Evolutionary conservation across 2,113 vertebrate species (phyloP), one percentile per base, ranked within the genome.

Genomic region (Psettodes erumei): DNA sequence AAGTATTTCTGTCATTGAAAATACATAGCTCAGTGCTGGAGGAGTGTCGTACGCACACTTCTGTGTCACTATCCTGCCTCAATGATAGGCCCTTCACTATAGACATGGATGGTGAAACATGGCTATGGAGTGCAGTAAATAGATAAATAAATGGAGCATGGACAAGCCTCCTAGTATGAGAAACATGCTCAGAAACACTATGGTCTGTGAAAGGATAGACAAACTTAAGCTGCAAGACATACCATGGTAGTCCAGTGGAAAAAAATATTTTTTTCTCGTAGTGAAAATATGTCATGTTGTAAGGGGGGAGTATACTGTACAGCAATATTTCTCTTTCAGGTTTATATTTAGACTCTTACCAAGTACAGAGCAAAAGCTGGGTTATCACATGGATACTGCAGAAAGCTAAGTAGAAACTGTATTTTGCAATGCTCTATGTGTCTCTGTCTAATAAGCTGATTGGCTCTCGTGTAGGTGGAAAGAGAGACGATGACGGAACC

Each of bases 91-190:
- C 10, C 28, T 10, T 8, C 62, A 30, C 42, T n/a, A 32, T 11
- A 79, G 77, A 71, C 70, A 81, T 67, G 71, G 85, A 82, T 79
- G 83, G 28, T 25, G 67, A 76, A 63, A 77, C 76, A 54, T 72
- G 69, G 78, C 83, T 75, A 63, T 71, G 64, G 56, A 56, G 23
- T 12, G 68, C 54, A 58, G 81, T 67, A 81, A 84, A 85, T 88
- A 84, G 71, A 86, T 84, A 67, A 87, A 83, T 87, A 90, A 82
- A 80, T 71, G 69, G 75, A 55, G 76, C 81, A 15, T 70, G 55
- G 71, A 65, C 70, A 27, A 54, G 73, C 64, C 50, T 79, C 75
- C 50, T 13, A 65, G 72, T 86, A 78, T 85, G 84, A 81, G 83
- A 45, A 64, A 68, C 59, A 51, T 64, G 19, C 74, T 77, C 79